Percentiles rank a stretch among this genome's conserved stretches.
Conservation (phyloP, 2,888 invertebrate species). For the Sinodicranocentrus sp. region DNA sequence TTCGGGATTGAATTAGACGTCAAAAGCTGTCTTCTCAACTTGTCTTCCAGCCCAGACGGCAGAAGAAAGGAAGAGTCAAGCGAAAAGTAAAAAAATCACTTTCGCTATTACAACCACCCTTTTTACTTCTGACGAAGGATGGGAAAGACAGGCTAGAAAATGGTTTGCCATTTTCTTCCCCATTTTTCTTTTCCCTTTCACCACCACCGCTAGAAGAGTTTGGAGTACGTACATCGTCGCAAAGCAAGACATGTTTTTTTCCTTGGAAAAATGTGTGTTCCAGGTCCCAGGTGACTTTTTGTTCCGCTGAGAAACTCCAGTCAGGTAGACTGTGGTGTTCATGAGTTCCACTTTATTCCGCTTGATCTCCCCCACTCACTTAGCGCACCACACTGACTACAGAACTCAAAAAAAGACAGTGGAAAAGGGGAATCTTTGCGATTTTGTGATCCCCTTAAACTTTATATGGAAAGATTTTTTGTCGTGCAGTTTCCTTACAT, state of each 20-base stretch:
- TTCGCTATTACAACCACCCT: background rate
- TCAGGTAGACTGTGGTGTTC: conserved; percentile 43
- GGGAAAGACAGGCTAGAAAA: too few species aligned
- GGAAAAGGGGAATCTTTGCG: background rate
- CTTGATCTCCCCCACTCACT: conserved; percentile 37
- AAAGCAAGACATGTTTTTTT: too few species aligned
- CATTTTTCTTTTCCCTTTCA: background rate
- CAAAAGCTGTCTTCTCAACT: conserved; percentile 16
- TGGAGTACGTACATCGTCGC: too few species aligned
- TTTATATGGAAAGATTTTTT: background rate
- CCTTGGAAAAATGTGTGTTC: too few species aligned
- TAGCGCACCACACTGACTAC: background rate
- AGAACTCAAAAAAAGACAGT: background rate
- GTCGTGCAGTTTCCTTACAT: background rate
- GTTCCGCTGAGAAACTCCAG: conserved; percentile 22
- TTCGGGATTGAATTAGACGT: conserved; percentile 17
- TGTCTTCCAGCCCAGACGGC: too few species aligned
- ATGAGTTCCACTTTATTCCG: conserved; percentile 54
- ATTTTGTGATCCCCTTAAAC: background rate
- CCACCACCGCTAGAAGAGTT: conserved; percentile 1
- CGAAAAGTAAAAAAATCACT: conserved; percentile 12
- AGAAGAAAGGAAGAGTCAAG: too few species aligned
- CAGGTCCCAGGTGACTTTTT: conserved; percentile 35
- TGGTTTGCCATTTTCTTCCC: too few species aligned
- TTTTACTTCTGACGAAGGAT: too few species aligned